Conservation (phyloP, 2,888 invertebrate species). For the Dryobota labecula region DNA sequence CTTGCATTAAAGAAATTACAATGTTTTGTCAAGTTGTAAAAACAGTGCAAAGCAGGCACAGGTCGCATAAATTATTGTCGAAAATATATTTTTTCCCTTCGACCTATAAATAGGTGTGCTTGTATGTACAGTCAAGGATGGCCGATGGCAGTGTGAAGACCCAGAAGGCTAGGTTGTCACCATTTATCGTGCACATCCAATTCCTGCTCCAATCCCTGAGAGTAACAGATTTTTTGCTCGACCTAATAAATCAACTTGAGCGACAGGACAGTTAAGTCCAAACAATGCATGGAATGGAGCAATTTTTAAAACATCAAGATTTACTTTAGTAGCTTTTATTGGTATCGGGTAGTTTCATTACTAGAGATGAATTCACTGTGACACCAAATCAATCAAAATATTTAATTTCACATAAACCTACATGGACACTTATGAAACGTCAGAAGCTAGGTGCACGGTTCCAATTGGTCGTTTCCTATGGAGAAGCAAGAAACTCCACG, state of each 20-base stretch:
- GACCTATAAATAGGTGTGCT: not conserved
- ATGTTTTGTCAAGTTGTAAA: not conserved
- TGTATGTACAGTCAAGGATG: not conserved
- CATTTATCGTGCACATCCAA: constrained; percentile 36
- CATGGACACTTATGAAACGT: too few species aligned
- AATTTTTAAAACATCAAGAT: constrained; percentile 13
- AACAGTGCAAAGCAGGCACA: not conserved
- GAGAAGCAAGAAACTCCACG: too few species aligned
- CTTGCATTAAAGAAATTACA: not conserved
- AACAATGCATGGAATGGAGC: constrained; percentile 1
- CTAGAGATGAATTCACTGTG: not conserved
- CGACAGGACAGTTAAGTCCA: constrained; percentile 7
- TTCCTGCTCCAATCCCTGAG: constrained; percentile 8
- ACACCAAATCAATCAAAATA: too few species aligned
- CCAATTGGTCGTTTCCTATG: too few species aligned
- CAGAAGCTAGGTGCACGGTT: too few species aligned
- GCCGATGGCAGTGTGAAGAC: constrained; percentile 17
- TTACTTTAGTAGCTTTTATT: not conserved
- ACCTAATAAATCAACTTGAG: constrained; percentile 49
- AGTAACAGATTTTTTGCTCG: constrained; percentile 45
- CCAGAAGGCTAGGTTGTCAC: constrained; percentile 19
- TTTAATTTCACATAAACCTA: too few species aligned
- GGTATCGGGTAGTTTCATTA: not conserved
- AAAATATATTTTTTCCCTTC: not conserved
- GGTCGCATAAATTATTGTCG: too few species aligned